Evolutionary conservation across 2,888 invertebrate genomes (phyloP), one percentile per base, ranked within the genome.

Genomic region (Drosophila gaucha): DNA sequence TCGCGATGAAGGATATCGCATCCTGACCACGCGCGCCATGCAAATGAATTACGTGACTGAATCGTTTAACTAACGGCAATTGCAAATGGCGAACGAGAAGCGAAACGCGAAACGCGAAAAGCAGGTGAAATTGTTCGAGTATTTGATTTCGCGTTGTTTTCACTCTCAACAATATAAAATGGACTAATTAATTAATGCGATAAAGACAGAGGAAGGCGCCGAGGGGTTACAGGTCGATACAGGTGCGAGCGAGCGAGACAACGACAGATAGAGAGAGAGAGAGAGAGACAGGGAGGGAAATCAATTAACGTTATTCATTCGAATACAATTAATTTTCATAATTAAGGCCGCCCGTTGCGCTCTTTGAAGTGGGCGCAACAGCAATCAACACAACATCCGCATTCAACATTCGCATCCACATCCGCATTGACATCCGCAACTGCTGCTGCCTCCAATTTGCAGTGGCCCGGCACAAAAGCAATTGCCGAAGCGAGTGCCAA

Each of bases 251-350:
- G 47, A 47, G 47, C n/a, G 30, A 20, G 4, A n/a, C 10, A 20
- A 12, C 8, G 14, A 9, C 12, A n/a, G n/a, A 8, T 47, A 6
- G 36, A 30, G 26, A n/a, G 33, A n/a, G 18, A 10, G 14, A 9
- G 16, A n/a, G n/a, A 8, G 55, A 6, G 36, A 30, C 20, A n/a
- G 33, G 50, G 38, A 46, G 35, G 50, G 43, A 78, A 70, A 76
- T 79, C 82, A 82, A 82, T 82, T 82, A 79, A 74, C 68, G 71
- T 74, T 83, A 77, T 80, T 71, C 71, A 83, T 79, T 67, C 46
- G 71, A 74, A 79, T 60, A 70, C 75, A 78, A 75, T 79, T 74
- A 79, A 80, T 80, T 79, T 71, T 74, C 77, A 79, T 80, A 80
- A 80, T 79, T 77, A 79, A 77, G 69, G 52, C 35, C 22, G 36